phyloP scores from a whole-genome alignment of 1,140 invertebrate genomes.

The Apis dorsata region DNA sequence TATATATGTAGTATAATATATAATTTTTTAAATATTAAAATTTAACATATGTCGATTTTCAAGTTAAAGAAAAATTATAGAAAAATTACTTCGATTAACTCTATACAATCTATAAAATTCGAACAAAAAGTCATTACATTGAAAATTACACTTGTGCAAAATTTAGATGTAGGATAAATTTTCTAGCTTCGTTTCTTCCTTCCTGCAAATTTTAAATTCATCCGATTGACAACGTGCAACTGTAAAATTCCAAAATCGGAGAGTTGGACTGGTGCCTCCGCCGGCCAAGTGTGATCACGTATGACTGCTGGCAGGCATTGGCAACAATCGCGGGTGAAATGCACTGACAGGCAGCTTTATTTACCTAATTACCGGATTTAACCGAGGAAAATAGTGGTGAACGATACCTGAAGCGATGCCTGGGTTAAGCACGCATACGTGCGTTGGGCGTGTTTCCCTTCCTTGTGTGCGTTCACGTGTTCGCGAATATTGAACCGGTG shows the following conservation, averaged over 20 bases:
- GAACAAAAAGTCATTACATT: no score
- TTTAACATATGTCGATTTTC: no score
- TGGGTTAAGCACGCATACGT: slow-evolving; percentile 38
- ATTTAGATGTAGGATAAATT: no score
- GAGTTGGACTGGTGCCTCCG: not conserved
- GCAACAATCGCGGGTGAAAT: slow-evolving; percentile 48
- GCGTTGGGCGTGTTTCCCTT: slow-evolving; percentile 30
- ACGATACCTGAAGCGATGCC: slow-evolving; percentile 46
- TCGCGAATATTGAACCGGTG: slow-evolving; percentile 22
- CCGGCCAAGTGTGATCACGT: slow-evolving; percentile 43
- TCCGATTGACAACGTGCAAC: not conserved
- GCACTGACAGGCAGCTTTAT: slow-evolving; percentile 64
- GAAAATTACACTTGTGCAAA: no score
- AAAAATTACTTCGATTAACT: no score
- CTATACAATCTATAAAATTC: no score
- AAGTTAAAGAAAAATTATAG: no score
- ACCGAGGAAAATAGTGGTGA: slow-evolving; percentile 55
- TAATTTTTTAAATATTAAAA: no score
- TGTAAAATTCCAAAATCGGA: not conserved
- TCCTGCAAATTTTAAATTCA: no score
- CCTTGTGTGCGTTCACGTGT: slow-evolving; percentile 1
- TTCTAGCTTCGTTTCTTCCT: no score
- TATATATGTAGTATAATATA: no score
- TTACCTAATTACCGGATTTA: slow-evolving; percentile 68
- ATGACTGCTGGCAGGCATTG: slow-evolving; percentile 44